Base-by-base conservation (phyloP, 64 coral and sea anemone species). In the Dendronephthya gigantea region DNA sequence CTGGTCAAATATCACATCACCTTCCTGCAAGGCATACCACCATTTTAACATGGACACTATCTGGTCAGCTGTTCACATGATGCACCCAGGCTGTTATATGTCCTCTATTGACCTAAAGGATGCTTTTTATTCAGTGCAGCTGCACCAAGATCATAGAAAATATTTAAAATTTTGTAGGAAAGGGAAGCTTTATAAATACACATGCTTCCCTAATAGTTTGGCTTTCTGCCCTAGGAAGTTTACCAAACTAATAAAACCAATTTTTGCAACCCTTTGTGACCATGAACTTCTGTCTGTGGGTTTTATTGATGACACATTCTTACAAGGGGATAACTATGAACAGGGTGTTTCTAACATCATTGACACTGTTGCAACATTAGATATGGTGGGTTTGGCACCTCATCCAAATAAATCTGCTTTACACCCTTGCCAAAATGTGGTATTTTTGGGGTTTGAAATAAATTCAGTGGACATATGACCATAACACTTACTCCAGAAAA, bases 11-110 rank as follows among this genome's bases (percentile, higher is more conserved):
- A 9, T 9, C 9, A 9, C 9, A 6, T 70, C 25, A 9, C 66
- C 25, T 9, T n/a, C 23, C 17, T 31, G 66, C 66, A 9, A 89
- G 91, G 91, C 31, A 65, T 66, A 66, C 29, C 58, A 66, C 29
- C 58, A 66, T 66, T 66, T 66, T 66, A 66, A 66, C 6, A 66
- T 66, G 58, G 58, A 66, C 6, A 8, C 58, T 4, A 5, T 45
- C 4, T 45, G 4, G 11, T 6, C 41, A 45, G 41, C 11, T 45
- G 41, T 45, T 6, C 4, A 45, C 41, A 45, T 45, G 41, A 17
- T 66, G 14, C 6, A 30, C 6, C 58, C 3, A 8, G 3, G 22
- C 2, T 66, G 58, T 14, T 75, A 33, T 38, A 75, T 75, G 69
- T 3, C 30, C 1, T 75, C 30, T 5, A 13, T 34, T 7, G 30